Conservation (phyloP, 1,140 invertebrate species). For the Pomacea maculata region DNA sequence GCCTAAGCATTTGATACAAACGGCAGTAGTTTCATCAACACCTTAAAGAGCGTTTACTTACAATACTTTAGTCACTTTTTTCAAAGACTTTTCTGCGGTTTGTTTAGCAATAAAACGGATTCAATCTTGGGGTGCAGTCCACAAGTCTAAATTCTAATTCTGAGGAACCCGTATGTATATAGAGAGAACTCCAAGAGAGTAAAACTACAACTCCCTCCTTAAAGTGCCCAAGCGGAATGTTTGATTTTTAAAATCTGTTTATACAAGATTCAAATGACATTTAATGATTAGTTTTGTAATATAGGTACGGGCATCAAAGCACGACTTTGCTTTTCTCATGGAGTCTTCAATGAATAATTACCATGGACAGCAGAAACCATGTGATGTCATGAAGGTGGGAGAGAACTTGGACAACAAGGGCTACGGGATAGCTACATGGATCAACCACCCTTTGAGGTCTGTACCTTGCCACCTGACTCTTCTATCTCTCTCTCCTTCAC, state of each 20-base stretch:
- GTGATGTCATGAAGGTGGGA: conserved; percentile 86
- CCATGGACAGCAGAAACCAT: conserved; percentile 69
- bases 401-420: conserved; percentile 91
- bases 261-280: not conserved
- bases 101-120: too few species aligned
- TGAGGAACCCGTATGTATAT: too few species aligned
- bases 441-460: conserved; percentile 80
- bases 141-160: too few species aligned
- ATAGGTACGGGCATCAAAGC: conserved; percentile 60
- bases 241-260: not conserved
- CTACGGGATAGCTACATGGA: conserved; percentile 91
- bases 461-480: not conserved
- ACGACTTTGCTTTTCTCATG: conserved; percentile 71
- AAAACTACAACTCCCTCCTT: not conserved
- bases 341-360: conserved; percentile 64
- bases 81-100: too few species aligned
- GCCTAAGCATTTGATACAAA: too few species aligned
- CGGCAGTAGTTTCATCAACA: too few species aligned
- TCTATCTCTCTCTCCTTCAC: conserved; percentile 4
- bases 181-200: too few species aligned
- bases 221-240: not conserved
- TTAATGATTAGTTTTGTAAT: conserved; percentile 64
- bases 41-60: too few species aligned
- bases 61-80: too few species aligned
- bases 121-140: too few species aligned